Evolutionary conservation across 1,140 invertebrate species (phyloP).

Genomic region (Pseudomyrmex pallidus): DNA sequence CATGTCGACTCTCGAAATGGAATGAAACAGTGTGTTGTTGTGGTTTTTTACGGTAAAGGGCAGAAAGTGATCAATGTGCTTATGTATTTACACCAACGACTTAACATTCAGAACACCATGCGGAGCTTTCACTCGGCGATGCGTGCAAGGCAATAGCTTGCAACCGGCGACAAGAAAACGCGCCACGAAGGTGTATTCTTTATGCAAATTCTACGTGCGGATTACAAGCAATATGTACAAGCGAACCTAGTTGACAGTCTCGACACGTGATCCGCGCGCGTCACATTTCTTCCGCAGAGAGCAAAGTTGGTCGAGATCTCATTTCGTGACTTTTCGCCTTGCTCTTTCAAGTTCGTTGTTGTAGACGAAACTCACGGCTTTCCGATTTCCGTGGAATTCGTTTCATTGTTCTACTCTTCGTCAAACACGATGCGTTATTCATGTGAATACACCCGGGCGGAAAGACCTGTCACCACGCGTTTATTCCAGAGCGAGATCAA

Average conservation of each 20-base stretch:
- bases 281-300: neutral
- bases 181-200: neutral
- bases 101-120: conserved; percentile 28
- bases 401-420: neutral
- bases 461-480: neutral
- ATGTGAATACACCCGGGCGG: neutral
- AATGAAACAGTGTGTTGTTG: too few species aligned
- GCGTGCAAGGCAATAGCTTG: conserved; percentile 32
- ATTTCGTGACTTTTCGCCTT: conserved; percentile 21
- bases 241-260: conserved; percentile 19
- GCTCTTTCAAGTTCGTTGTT: too few species aligned
- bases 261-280: conserved; percentile 3
- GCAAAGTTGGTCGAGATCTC: conserved; percentile 54
- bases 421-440: conserved; percentile 30
- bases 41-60: conserved; percentile 4
- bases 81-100: conserved; percentile 29
- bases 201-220: conserved; percentile 36
- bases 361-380: conserved; percentile 15
- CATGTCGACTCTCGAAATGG: too few species aligned
- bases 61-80: conserved; percentile 6
- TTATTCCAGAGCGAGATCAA: conserved; percentile 21
- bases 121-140: conserved; percentile 53
- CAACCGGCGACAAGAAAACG: neutral
- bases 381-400: conserved; percentile 1
- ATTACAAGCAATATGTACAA: conserved; percentile 21